A percentile compares a stretch with the other conserved stretches of the same genome.
These are phyloP conservation scores for Synergus itoensis DNA, from an alignment of 2,888 invertebrate species.

Conservation along the genomic window DNA sequence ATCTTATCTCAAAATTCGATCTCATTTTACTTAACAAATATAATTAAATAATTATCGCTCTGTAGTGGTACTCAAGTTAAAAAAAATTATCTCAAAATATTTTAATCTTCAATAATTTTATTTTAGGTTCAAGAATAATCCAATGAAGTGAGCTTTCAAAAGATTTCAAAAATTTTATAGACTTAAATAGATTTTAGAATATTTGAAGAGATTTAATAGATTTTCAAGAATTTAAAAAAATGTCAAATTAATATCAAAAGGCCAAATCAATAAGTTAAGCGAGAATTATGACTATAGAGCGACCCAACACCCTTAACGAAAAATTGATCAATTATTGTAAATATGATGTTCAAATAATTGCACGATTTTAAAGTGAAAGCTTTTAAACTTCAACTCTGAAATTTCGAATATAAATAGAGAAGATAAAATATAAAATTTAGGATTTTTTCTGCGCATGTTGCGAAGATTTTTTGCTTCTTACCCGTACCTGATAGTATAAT, in stretches of 20 bases:
- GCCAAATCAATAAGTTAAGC: too few species aligned
- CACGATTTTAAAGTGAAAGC: not conserved
- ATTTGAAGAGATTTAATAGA: not conserved
- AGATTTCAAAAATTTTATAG: too few species aligned
- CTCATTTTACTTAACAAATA: too few species aligned
- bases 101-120: too few species aligned
- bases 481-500: conserved; percentile 48
- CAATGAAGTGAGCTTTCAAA: too few species aligned
- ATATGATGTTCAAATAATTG: not conserved
- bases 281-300: too few species aligned
- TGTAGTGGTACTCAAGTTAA: too few species aligned
- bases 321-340: not conserved
- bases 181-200: too few species aligned
- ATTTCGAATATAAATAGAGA: not conserved
- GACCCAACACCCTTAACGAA: not conserved
- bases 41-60: too few species aligned
- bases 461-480: conserved; percentile 26
- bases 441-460: not conserved
- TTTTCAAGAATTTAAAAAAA: not conserved
- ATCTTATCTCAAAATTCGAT: too few species aligned
- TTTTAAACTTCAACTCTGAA: not conserved
- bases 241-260: not conserved
- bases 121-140: too few species aligned
- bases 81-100: too few species aligned
- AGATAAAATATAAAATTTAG: not conserved